phyloP scores from a whole-genome alignment of 2,113 vertebrate genomes.

The Elephas maximus region DNA sequence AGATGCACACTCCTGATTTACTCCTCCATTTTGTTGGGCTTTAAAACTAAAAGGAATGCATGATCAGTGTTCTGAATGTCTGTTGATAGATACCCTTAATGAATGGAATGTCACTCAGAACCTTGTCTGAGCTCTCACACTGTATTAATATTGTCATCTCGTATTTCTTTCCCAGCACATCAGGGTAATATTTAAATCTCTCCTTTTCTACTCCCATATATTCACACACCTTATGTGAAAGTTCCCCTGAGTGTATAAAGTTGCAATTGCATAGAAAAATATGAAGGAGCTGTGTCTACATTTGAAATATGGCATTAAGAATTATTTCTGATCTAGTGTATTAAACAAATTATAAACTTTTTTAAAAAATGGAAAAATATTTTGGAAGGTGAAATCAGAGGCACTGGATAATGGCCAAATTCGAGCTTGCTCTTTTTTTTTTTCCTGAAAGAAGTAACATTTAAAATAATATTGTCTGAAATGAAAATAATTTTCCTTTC shows the following conservation, averaged over 20 bases:
- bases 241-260: not conserved
- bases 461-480: not conserved
- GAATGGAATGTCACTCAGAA: not conserved
- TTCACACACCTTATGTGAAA: not conserved
- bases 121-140: not conserved
- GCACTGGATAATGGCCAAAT: not conserved
- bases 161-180: conserved; percentile 15
- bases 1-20: not conserved
- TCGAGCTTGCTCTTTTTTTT: not conserved
- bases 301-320: not conserved
- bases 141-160: not conserved
- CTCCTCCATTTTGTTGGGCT: not conserved
- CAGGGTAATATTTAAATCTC: not conserved
- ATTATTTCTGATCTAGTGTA: not conserved
- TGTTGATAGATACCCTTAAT: not conserved
- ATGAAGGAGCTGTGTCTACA: not conserved
- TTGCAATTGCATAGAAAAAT: not conserved
- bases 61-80: not conserved
- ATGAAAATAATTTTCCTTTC: not conserved
- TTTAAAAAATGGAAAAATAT: not conserved
- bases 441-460: not conserved
- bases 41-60: not conserved
- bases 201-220: not conserved
- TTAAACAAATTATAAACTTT: not conserved
- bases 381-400: not conserved